Base-by-base conservation (phyloP, 1,140 invertebrate species). In the Drosophila truncata region DNA sequence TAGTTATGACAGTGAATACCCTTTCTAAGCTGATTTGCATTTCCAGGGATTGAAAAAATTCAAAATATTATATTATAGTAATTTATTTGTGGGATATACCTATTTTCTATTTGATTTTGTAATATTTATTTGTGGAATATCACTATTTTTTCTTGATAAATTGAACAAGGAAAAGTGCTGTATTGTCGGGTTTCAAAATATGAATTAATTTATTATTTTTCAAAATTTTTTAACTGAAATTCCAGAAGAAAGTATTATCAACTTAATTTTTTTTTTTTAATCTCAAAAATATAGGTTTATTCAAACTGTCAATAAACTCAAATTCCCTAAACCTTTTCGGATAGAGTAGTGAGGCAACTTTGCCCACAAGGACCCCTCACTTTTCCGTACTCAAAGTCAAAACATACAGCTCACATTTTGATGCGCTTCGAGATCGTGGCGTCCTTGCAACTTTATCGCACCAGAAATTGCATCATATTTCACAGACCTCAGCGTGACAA, bases 381-480 rank as follows among this genome's bases (percentile, higher is more conserved):
- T 59, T 64, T 41, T 25, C 60, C 49, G n/a, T 35, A 54, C 50
- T 52, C 60, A 83, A 88, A 88, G 83, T 86, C 82, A 84, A 84
- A 74, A 73, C 78, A 77, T 73, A 58, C 76, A 72, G 74, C 64
- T 78, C 63, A 78, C 65, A 78, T 78, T 78, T 72, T 78, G 74
- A 78, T 78, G 75, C 75, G 74, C 74, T 78, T 60, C 63, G 47
- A 78, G 74, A 78, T 77, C 74, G 64, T 23, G 62, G 73, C 63
- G 80, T 83, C 80, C 81, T 81, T 84, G 84, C 80, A 88, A 90
- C 80, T 88, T 88, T 88, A 87, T 87, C 84, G 84, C 72, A 50
- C 72, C 84, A 90, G 81, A 90, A 88, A 88, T 90, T 90, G 85
- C 85, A 88, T 88, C 84, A 88, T 88, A 84, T 88, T 88, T 88